Conservation (phyloP, 92 coral and sea anemone genomes). For the Umimayanthus kanabou region DNA sequence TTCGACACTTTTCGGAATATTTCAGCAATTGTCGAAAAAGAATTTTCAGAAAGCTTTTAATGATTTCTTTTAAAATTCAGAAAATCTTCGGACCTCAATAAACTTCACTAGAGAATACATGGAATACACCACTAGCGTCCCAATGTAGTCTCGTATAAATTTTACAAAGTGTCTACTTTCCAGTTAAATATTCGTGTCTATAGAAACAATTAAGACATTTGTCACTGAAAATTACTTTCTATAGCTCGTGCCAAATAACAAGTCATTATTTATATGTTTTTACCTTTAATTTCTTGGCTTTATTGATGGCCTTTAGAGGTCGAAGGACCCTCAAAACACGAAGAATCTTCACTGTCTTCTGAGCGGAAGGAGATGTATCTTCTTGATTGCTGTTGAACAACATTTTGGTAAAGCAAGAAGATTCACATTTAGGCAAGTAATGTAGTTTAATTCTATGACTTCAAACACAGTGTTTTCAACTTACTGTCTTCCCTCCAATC, state of each 20-base stretch:
- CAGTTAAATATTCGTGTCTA: too few relatives aligned
- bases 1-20: too few relatives aligned
- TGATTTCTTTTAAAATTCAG: too few relatives aligned
- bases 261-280: neutral
- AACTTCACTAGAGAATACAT: too few relatives aligned
- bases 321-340: constrained; percentile 98
- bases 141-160: too few relatives aligned
- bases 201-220: too few relatives aligned
- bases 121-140: too few relatives aligned
- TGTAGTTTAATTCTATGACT: neutral
- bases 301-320: constrained; percentile 98
- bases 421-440: neutral
- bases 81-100: too few relatives aligned
- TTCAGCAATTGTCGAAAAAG: too few relatives aligned
- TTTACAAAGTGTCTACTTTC: too few relatives aligned
- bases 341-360: constrained; percentile 89
- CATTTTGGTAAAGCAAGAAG: neutral
- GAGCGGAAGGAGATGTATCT: constrained; percentile 64
- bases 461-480: neutral
- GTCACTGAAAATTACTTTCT: too few relatives aligned
- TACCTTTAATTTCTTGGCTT: constrained; percentile 96
- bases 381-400: constrained; percentile 51
- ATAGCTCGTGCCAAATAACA: neutral
- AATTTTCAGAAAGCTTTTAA: too few relatives aligned
- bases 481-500: neutral